Evolutionary conservation across 1,140 invertebrate species (phyloP).

Genomic region (Drosophila simulans): DNA sequence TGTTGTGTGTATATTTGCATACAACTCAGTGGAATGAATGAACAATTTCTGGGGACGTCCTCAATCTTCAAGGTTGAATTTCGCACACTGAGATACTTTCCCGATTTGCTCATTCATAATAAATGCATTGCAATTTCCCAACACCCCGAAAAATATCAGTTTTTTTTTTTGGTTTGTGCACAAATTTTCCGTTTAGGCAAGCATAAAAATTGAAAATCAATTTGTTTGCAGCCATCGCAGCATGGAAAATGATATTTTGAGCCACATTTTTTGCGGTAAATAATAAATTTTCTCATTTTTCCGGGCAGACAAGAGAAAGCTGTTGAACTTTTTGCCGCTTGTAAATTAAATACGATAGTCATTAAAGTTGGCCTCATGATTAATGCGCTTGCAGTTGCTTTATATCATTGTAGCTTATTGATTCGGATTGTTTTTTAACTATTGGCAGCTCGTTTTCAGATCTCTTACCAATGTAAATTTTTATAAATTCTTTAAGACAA

Average conservation of each 20-base stretch:
- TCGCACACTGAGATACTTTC: constrained; percentile 1
- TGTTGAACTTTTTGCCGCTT: constrained; percentile 7
- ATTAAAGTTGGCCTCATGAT: constrained; percentile 13
- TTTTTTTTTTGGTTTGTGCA: constrained; percentile 17
- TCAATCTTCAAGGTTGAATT: constrained; percentile 10
- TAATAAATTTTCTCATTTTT: constrained; percentile 11
- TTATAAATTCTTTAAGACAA: neutral
- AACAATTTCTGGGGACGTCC: constrained; percentile 8
- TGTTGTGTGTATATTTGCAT: constrained; percentile 48
- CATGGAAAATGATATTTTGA: constrained; percentile 39
- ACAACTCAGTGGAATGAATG: constrained; percentile 11
- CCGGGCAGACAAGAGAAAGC: constrained; percentile 1
- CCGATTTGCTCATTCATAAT: constrained; percentile 23
- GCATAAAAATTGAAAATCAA: constrained; percentile 77
- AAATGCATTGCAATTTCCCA: constrained; percentile 42
- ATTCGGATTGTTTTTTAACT: neutral
- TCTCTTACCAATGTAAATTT: neutral
- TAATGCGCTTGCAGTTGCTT: constrained; percentile 10
- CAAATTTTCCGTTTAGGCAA: constrained; percentile 72
- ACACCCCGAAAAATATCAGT: constrained; percentile 4
- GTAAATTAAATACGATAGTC: constrained; percentile 7
- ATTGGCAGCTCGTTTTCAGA: neutral
- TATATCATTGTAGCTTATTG: neutral
- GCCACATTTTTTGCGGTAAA: constrained; percentile 19
- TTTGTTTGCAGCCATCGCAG: constrained; percentile 46